These are phyloP conservation scores for Griposia aprilina DNA, from an alignment of 2,888 invertebrate species.

Conservation along the genomic window DNA sequence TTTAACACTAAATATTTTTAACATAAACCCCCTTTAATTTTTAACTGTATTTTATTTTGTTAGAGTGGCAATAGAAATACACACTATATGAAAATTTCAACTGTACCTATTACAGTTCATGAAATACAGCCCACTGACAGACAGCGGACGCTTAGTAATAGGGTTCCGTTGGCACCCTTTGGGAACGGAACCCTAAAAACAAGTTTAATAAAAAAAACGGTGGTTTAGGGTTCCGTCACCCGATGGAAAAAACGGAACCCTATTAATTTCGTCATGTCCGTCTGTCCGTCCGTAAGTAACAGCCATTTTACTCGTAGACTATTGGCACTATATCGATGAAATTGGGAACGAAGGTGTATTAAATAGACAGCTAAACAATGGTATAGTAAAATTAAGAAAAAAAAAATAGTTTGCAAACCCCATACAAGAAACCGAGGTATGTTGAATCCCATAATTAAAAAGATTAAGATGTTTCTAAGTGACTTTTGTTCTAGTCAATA, in stretches of 20 bases:
- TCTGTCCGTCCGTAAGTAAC: not conserved
- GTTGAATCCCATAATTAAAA: not conserved
- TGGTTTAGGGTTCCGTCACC: not conserved
- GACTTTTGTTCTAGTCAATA: not conserved
- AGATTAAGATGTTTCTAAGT: not conserved
- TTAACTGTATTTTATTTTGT: too few species aligned
- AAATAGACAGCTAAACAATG: not conserved
- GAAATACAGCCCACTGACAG: too few species aligned
- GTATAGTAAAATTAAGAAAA: not conserved
- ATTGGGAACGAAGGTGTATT: not conserved
- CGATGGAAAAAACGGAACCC: not conserved
- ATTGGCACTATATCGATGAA: not conserved
- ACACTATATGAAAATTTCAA: too few species aligned
- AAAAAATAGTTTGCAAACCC: not conserved
- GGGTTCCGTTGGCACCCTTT: too few species aligned
- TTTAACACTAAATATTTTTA: too few species aligned
- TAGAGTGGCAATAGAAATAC: too few species aligned
- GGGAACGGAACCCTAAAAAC: not conserved
- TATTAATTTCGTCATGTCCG: not conserved
- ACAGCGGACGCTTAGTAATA: too few species aligned
- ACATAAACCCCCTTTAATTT: too few species aligned
- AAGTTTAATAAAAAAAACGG: not conserved
- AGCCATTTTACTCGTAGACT: not conserved
- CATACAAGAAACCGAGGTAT: not conserved
- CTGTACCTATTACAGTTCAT: too few species aligned